Base-by-base conservation (phyloP, 2,888 invertebrate genomes). In the Acronicta alni region DNA sequence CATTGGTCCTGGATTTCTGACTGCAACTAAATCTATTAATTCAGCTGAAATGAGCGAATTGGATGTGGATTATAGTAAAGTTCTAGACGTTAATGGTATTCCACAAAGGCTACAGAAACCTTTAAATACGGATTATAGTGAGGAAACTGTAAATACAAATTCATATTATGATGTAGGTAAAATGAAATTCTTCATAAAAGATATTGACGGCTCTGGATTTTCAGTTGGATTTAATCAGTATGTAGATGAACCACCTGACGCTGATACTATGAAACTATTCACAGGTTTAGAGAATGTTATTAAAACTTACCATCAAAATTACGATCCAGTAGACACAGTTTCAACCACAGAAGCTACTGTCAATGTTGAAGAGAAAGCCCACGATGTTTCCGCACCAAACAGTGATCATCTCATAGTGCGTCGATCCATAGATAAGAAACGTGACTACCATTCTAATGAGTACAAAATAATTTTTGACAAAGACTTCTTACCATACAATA, bases 181-280 rank as follows among this genome's bases (percentile, higher is more conserved):
- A 55, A 67, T 87, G 9, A 89, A 89, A 17, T 87, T 89, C 45
- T 74, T 87, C 15, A 70, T 93, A 2, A 91, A 90, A 80, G 86
- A 91, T 43, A 83, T 93, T 15, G 90, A 87, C 60, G 91, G 90
- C 0, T 84, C 90, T 32, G 93, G 93, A 0, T 88, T 92, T 51
- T 85, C 92, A 1, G 80, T 93, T 16, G 93, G 93, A 2, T 88
- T 90, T 39, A 93, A 90, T 56, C 90, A 92, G 58, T 93, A 89
- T 57, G 79, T 85, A 1, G 92, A 89, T 54, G 87, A 88, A 63
- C 82, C 85, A 8, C 93, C 92, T 8, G 93, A 93, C 62, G 60
- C 79, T 1, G 90, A 93, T 8, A 82, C 86, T 10, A 87, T 92
- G 46, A 89, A 86, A 75, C 56, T 89, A 12, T 93, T 92, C 57